Base-by-base conservation (phyloP, 2,888 invertebrate genomes). In the Eutolmus rufibarbis region DNA sequence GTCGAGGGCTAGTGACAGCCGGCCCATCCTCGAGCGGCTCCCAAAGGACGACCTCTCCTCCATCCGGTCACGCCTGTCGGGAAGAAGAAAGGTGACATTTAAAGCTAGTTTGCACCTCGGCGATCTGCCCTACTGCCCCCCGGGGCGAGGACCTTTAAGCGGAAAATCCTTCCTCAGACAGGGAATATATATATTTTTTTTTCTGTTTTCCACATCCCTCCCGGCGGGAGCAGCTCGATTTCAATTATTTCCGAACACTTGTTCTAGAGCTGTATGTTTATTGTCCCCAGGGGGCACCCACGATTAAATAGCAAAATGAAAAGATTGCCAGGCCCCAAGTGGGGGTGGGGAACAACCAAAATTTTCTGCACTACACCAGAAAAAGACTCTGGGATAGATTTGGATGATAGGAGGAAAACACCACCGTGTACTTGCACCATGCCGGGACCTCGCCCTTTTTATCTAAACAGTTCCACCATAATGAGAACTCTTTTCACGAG, bases 1-100 rank as follows among this genome's bases (percentile, higher is more conserved):
- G 90, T 94, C 94, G 90, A 94, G 93, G 34, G 94, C 94, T 88
- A 94, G 93, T 84, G 94, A 94, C 91, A 94, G 91, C 46, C 88
- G 88, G 79, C 85, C 76, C 86, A 86, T 86, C 23, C 77, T 86
- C 1, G 86, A 77, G 40, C 34, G 46, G 37, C 14, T 34, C 28
- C 82, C 82, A 82, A n/a, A 77, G 76, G 86, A n/a, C 8, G 86
- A 8, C 37, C 57, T 85, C 23, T 77, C 51, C 19, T 86, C 77
- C 85, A 85, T 66, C 28, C 28, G 66, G 66, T 66, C 66, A 66
- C 66, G 66, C 66, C 66, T 66, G 66, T 66, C 66, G 66, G 8
- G 66, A 66, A 66, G 66, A 66, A 66, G 12, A 66, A 66, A 19
- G 66, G 66, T 66, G 28, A 78, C 43, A 78, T 78, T 78, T 78